Conservation (phyloP, 2,113 vertebrate species). For the Pangasianodon gigas region DNA sequence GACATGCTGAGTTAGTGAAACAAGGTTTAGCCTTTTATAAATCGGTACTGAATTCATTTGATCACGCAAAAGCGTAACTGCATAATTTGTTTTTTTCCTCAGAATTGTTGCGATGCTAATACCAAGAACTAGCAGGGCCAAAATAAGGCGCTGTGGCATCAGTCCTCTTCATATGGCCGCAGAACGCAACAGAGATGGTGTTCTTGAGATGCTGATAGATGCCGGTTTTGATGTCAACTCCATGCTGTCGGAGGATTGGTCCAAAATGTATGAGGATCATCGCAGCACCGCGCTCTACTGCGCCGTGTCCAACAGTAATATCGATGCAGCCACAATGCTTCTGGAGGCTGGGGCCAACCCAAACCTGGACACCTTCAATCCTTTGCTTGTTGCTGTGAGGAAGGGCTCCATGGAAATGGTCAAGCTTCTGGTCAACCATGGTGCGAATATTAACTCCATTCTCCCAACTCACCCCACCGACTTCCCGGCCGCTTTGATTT, state of each 20-base stretch:
- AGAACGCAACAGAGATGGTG: slow-evolving; percentile 80
- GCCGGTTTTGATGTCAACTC: slow-evolving; percentile 88
- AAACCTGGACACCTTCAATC: slow-evolving; percentile 86
- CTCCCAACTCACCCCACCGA: slow-evolving; percentile 86
- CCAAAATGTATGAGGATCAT: slow-evolving; percentile 86
- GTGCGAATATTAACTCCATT: slow-evolving; percentile 85
- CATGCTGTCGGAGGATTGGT: slow-evolving; percentile 78
- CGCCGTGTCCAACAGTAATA: slow-evolving; percentile 84
- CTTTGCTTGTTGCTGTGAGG: slow-evolving; percentile 88
- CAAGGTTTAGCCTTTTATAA: not conserved
- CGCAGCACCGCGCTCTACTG: slow-evolving; percentile 87
- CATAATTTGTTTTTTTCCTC: slow-evolving; percentile 17
- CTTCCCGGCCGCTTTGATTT: slow-evolving; percentile 91
- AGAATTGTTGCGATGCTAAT: slow-evolving; percentile 89
- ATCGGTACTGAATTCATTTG: not conserved
- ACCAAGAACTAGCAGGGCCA: slow-evolving; percentile 79
- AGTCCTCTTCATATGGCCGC: slow-evolving; percentile 91
- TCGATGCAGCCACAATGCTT: slow-evolving; percentile 77
- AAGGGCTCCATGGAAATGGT: slow-evolving; percentile 81
- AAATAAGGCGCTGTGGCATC: slow-evolving; percentile 82
- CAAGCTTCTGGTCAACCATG: slow-evolving; percentile 82
- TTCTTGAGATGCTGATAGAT: slow-evolving; percentile 81
- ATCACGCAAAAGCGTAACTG: not conserved
- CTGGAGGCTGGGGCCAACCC: slow-evolving; percentile 85
- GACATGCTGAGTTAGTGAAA: slow-evolving; percentile 79